A percentile compares a stretch with the other conserved stretches of the same genome.
Conservation (phyloP, 2,797 vertebrate species). For the Oreochromis mossambicus region DNA sequence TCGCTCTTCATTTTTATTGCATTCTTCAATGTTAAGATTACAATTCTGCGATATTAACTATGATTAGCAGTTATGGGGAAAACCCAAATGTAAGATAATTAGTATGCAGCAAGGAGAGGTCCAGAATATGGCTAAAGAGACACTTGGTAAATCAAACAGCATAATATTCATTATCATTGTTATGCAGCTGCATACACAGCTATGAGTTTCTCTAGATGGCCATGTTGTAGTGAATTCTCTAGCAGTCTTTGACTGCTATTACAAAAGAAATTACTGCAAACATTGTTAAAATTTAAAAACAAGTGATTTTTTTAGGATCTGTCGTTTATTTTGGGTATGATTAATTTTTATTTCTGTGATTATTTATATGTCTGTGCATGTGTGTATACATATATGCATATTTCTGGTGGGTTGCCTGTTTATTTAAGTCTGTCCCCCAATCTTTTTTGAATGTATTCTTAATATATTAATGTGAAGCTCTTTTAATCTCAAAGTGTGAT, state of each 20-base stretch:
- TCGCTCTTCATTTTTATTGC: neutral
- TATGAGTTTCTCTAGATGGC: neutral
- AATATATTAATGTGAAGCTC: neutral
- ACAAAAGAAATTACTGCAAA: neutral
- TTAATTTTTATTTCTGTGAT: neutral
- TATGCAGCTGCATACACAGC: neutral
- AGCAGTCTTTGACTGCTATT: neutral
- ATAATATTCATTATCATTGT: neutral
- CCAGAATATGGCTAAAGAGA: neutral
- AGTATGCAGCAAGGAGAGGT: neutral
- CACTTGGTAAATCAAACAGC: neutral
- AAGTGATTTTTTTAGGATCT: neutral
- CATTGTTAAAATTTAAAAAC: neutral
- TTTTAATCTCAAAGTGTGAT: neutral
- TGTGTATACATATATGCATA: neutral
- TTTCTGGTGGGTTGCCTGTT: neutral
- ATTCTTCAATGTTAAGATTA: neutral
- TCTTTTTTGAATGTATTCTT: neutral
- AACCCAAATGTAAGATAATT: neutral
- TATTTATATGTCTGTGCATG: neutral
- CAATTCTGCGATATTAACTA: neutral
- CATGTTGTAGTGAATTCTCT: neutral
- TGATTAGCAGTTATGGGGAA: neutral
- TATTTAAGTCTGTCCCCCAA: neutral
- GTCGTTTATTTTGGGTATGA: neutral